Percentiles rank a stretch among this genome's conserved stretches.
Conservation (phyloP, 2,113 vertebrate genomes). For the Bufo bufo region DNA sequence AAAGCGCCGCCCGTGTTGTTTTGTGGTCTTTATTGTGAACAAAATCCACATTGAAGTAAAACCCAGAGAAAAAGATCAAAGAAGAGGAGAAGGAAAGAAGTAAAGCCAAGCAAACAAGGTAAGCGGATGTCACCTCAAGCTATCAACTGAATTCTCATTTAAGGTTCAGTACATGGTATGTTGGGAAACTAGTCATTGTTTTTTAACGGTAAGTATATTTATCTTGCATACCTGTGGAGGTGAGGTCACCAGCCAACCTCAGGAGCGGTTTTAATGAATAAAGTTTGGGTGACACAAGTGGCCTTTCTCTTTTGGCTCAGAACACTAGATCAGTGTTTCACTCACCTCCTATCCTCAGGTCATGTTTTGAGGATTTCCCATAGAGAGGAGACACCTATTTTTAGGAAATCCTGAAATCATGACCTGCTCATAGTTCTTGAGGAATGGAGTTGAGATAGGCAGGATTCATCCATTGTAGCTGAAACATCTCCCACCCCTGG, state of each 20-base stretch:
- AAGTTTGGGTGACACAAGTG: background rate
- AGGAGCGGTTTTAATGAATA: background rate
- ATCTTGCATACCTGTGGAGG: background rate
- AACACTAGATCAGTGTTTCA: background rate
- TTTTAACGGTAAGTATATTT: background rate
- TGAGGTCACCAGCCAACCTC: background rate
- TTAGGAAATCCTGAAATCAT: too few relatives aligned
- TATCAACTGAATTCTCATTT: background rate
- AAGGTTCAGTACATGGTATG: background rate
- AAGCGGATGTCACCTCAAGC: constrained; percentile 7
- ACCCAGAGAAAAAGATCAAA: background rate
- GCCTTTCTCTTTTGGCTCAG: background rate
- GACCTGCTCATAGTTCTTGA: too few relatives aligned
- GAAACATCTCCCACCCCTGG: too few relatives aligned
- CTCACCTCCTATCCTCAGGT: too few relatives aligned
- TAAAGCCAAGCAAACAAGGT: background rate
- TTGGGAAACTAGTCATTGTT: background rate
- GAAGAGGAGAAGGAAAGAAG: background rate
- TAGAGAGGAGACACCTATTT: too few relatives aligned
- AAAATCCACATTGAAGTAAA: background rate
- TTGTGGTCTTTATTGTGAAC: background rate
- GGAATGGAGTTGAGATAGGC: too few relatives aligned
- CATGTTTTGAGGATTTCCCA: too few relatives aligned
- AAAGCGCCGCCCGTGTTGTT: background rate
- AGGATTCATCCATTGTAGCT: too few relatives aligned